Percentiles rank a stretch among this genome's conserved stretches.
Conservation (phyloP, 2,113 vertebrate species). For the Gymnorhina tibicen region DNA sequence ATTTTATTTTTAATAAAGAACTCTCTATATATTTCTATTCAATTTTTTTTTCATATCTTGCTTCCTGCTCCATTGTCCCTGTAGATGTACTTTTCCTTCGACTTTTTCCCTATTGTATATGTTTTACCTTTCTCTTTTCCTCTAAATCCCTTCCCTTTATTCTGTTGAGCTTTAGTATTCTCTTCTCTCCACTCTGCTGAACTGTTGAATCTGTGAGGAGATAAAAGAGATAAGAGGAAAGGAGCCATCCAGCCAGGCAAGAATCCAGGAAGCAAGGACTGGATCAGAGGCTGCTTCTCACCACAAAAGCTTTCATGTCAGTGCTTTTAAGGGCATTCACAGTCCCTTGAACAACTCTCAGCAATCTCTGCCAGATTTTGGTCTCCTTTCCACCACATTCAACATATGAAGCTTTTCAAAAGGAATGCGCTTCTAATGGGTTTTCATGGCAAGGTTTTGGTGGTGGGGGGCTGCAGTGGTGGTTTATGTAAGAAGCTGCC, state of each 20-base stretch:
- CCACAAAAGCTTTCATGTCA: not conserved
- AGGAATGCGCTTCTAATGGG: not conserved
- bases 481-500: not conserved
- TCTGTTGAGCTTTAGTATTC: not conserved
- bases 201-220: not conserved
- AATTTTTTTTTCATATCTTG: not conserved
- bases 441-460: not conserved
- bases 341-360: not conserved
- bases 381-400: not conserved
- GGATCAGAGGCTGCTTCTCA: not conserved
- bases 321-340: not conserved
- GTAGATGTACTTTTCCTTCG: not conserved
- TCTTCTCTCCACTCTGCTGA: not conserved
- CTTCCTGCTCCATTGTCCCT: not conserved
- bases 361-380: not conserved
- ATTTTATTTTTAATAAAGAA: not conserved
- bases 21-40: not conserved
- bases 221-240: not conserved
- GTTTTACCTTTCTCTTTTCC: not conserved
- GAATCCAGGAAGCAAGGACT: not conserved
- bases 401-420: not conserved
- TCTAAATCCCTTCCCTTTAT: not conserved
- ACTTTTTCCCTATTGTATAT: accelerated
- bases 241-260: not conserved
- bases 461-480: not conserved